A percentile compares a stretch with the other conserved stretches of the same genome.
These are phyloP conservation scores for Actinia equina DNA, from an alignment of 64 coral and sea anemone genomes.

Conservation along the genomic window DNA sequence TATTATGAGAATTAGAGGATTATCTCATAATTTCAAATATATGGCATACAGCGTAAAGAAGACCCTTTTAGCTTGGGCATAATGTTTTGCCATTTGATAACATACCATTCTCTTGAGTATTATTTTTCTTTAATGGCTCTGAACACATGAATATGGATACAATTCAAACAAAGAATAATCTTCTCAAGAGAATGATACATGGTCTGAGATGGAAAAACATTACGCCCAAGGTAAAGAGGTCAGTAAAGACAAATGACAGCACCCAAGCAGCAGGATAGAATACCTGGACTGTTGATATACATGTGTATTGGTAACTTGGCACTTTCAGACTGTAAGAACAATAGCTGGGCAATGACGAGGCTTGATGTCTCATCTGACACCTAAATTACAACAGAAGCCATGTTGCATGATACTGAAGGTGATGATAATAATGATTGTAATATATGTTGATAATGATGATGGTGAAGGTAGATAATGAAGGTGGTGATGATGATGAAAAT, in stretches of 20 bases:
- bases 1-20: not conserved
- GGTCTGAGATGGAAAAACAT: not conserved
- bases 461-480: too few relatives aligned
- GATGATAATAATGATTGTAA: too few relatives aligned
- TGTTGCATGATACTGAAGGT: not conserved
- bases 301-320: conserved; percentile 85
- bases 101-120: not conserved
- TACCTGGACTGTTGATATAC: conserved; percentile 99
- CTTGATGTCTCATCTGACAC: conserved; percentile 92
- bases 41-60: not conserved
- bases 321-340: conserved; percentile 97
- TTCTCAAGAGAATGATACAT: not conserved
- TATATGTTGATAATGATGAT: too few relatives aligned
- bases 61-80: not conserved
- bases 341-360: conserved; percentile 80
- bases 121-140: too few relatives aligned
- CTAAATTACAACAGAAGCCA: conserved; percentile 38
- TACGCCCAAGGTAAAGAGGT: not conserved
- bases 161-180: too few relatives aligned
- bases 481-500: not conserved
- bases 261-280: not conserved
- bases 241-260: not conserved
- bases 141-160: too few relatives aligned
- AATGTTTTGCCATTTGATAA: not conserved
- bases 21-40: not conserved